Base-by-base conservation (phyloP, 1,140 invertebrate genomes). In the Neodiprion pinetum region DNA sequence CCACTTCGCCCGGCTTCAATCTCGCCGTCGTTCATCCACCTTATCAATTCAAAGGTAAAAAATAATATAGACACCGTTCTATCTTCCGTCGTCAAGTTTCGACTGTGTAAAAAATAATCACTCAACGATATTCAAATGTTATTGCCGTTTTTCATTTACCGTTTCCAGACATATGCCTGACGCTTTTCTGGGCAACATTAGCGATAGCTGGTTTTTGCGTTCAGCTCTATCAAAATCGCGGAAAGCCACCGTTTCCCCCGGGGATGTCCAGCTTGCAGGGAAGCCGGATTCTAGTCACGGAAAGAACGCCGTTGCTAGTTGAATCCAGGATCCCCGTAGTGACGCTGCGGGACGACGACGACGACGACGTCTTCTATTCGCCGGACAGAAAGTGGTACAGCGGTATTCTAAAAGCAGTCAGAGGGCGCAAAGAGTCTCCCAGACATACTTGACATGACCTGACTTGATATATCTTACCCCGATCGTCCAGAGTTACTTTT, bases 1-100 rank as follows among this genome's bases (percentile, higher is more conserved):
- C 90, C 8, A 90, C 89, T 0, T 90, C 92, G 14, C 73, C 84
- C 0, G 85, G 88, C 67, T 95, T 94, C 80, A 88, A 90, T 61
- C 82, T 86, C 10, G 93, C 92, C 12, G 86, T 91, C 17, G 83
- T 93, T 11, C 86, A 90, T 75, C 91, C 91, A 48, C 93, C 93
- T 0, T 91, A 89, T 82, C 89, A 93, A 81, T 82, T 79, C 70
- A 89, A 85, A 88, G 93, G 93, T 95, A 86, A 85, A 81, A 80
- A 76, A 14, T 74, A 74, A 50, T 72, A 40, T 40, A 40, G 28
- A 40, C 28, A 40, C 17, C 28, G 66, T 77, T 77, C 72, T 72
- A 40, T 50, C 8, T 72, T 67, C 74, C 72, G 53, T 61, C 66
- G 66, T 11, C 1, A 28, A 17, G 73, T 67, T n/a, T 53, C 67